phyloP scores from a whole-genome alignment of 2,113 vertebrate species.

The Calyptommatus sinebrachiatus region DNA sequence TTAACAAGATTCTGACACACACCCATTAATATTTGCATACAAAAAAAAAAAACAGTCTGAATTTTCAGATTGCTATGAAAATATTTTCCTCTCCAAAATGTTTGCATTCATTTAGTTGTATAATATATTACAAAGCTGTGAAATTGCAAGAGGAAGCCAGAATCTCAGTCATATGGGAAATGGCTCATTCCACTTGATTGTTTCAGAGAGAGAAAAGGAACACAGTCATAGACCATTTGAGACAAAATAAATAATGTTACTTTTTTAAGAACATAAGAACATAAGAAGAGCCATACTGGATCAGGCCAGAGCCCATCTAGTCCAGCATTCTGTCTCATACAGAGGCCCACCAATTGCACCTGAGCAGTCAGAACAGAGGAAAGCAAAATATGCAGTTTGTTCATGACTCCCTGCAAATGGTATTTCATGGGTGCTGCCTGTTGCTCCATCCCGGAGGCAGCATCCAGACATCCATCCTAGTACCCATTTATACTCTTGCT shows the following conservation, averaged over 20 bases:
- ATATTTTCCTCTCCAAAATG: constrained; percentile 1
- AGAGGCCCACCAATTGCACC: no score
- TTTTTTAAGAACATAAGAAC: no score
- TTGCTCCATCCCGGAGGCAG: no score
- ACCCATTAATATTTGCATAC: neutral
- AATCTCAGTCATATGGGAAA: neutral
- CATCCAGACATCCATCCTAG: no score
- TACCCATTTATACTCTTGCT: no score
- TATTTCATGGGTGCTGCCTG: no score
- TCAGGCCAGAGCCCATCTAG: no score
- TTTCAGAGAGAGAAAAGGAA: neutral
- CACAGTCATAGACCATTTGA: neutral
- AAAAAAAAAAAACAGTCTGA: neutral
- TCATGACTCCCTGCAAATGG: no score
- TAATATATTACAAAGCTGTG: neutral
- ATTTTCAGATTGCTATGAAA: neutral
- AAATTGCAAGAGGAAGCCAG: neutral
- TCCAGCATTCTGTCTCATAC: no score
- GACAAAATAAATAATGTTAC: constrained; percentile 6
- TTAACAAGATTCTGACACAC: neutral
- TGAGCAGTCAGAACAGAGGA: no score
- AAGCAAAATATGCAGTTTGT: no score
- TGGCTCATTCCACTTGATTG: neutral
- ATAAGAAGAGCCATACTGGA: no score
- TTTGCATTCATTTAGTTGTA: neutral